phyloP scores from a whole-genome alignment of 2,888 invertebrate genomes.

The Allolobophora icterica region DNA sequence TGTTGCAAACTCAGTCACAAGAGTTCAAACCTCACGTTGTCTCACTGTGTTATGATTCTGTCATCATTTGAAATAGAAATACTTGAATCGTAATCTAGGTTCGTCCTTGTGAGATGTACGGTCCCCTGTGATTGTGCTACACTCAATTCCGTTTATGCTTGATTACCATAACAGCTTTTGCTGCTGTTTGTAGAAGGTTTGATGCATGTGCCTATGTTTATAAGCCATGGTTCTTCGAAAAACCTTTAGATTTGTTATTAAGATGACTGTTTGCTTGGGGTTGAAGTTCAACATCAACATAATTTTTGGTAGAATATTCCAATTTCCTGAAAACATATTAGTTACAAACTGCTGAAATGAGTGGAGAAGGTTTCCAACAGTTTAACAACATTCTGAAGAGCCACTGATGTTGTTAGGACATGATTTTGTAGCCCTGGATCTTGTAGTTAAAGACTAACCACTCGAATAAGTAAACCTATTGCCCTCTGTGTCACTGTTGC shows the following conservation, averaged over 20 bases:
- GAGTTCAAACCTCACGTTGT: too few relatives aligned
- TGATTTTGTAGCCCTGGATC: too few relatives aligned
- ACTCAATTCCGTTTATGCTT: constrained; percentile 8
- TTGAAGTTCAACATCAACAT: not conserved
- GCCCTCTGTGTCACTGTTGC: too few relatives aligned
- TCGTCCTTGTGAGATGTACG: not conserved
- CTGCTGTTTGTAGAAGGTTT: not conserved
- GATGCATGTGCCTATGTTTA: not conserved
- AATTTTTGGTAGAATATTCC: not conserved
- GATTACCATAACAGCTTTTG: not conserved
- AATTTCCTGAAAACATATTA: not conserved
- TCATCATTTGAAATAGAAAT: not conserved
- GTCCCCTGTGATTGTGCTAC: not conserved
- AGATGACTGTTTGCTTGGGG: not conserved
- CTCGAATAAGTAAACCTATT: too few relatives aligned
- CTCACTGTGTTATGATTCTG: too few relatives aligned
- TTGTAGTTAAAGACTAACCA: too few relatives aligned
- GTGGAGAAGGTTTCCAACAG: too few relatives aligned
- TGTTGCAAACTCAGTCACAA: not conserved
- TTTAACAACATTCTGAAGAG: too few relatives aligned
- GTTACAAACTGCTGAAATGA: not conserved
- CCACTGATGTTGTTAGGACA: too few relatives aligned
- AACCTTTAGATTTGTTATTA: not conserved
- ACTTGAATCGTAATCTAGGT: too few relatives aligned
- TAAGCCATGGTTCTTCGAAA: not conserved